These are phyloP conservation scores for Tinamus major DNA, from an alignment of 2,797 vertebrate genomes.

Conservation along the genomic window DNA sequence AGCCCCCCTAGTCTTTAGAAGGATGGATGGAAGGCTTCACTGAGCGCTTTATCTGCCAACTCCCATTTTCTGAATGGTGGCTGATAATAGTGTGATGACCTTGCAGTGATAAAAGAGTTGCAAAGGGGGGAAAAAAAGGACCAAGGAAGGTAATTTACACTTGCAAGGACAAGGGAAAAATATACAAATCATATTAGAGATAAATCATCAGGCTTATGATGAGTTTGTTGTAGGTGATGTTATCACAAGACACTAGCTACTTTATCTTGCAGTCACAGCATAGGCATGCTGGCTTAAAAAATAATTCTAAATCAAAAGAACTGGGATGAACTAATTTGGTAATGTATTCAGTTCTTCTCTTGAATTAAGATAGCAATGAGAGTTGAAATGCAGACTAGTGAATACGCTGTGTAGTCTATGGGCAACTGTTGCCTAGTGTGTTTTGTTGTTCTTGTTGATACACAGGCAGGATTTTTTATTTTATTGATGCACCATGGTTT, in stretches of 20 bases:
- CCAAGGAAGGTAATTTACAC: neutral
- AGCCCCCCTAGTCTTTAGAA: neutral
- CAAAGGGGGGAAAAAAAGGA: neutral
- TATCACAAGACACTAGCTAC: constrained; percentile 1
- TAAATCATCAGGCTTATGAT: neutral
- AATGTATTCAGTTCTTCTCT: neutral
- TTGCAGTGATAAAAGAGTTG: neutral
- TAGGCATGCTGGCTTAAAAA: neutral
- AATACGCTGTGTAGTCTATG: accelerated
- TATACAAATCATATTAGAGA: constrained; percentile 17
- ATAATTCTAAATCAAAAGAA: neutral
- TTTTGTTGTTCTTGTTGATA: neutral
- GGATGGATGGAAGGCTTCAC: neutral
- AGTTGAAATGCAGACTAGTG: neutral
- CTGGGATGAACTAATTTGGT: constrained; percentile 6
- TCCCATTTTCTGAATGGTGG: neutral
- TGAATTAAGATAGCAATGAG: neutral
- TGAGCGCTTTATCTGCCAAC: neutral
- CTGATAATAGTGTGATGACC: neutral
- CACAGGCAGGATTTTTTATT: neutral
- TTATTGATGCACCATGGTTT: neutral
- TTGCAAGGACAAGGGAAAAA: constrained; percentile 24
- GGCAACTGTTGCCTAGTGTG: neutral
- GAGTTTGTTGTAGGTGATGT: neutral
- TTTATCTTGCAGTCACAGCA: neutral